These are phyloP conservation scores for Malaclemys terrapin DNA, from an alignment of 2,113 vertebrate species.

Conservation along the genomic window DNA sequence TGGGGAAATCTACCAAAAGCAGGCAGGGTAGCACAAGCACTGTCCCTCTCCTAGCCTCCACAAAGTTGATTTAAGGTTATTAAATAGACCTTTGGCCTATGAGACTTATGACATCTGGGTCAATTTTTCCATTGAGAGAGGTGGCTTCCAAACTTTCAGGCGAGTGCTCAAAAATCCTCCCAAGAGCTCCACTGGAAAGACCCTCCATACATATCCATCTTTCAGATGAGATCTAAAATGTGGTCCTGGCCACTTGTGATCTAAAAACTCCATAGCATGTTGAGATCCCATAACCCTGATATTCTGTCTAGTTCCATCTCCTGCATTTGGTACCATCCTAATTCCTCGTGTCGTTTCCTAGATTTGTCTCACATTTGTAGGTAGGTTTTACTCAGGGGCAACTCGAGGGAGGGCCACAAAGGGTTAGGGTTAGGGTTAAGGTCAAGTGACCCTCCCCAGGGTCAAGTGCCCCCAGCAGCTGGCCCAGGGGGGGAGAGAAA, in stretches of 20 bases:
- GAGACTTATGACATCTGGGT: not conserved
- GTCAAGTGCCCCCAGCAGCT: too few species aligned
- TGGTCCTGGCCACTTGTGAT: not conserved
- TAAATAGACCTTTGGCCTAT: not conserved
- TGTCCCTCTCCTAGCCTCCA: not conserved
- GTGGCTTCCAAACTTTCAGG: not conserved
- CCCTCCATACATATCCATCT: not conserved
- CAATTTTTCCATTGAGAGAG: not conserved
- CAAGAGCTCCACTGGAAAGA: not conserved
- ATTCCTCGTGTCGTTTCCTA: not conserved
- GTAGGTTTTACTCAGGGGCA: not conserved
- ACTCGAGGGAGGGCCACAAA: too few species aligned
- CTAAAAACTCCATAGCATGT: not conserved
- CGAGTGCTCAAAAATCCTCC: not conserved
- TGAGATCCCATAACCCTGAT: not conserved
- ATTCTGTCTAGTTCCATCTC: not conserved
- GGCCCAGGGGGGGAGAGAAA: too few species aligned
- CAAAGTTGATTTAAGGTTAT: not conserved
- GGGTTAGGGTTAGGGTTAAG: too few species aligned
- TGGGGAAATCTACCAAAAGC: not conserved
- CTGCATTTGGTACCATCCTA: not conserved
- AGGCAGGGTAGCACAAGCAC: not conserved
- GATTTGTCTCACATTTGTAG: not conserved
- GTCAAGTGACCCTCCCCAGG: too few species aligned
- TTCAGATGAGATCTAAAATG: not conserved